Conservation (phyloP, 2,888 invertebrate genomes). For the Hartigia nigra region DNA sequence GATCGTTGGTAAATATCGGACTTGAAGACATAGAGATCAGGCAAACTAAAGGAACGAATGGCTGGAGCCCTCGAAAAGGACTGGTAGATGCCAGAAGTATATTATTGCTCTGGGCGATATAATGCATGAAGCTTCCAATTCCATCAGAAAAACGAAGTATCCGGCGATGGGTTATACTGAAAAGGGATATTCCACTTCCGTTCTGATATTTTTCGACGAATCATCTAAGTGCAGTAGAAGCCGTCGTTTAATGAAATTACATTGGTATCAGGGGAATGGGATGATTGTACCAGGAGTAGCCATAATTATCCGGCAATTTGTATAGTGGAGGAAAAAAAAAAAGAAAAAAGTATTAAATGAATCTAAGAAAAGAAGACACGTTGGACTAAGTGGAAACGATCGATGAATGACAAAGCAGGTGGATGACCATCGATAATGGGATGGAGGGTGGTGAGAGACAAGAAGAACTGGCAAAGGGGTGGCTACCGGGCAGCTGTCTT, state of each 20-base stretch:
- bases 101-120: background rate
- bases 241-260: background rate
- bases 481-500: constrained; percentile 15
- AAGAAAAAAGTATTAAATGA: too few species aligned
- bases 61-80: background rate
- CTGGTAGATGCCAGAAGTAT: background rate
- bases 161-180: too few species aligned
- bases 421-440: background rate
- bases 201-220: too few species aligned
- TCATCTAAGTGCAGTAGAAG: too few species aligned
- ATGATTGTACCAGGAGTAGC: background rate
- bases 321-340: background rate
- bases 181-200: background rate
- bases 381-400: background rate
- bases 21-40: background rate
- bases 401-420: background rate
- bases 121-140: too few species aligned
- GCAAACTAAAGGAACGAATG: too few species aligned
- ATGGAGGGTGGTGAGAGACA: too few species aligned
- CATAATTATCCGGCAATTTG: background rate
- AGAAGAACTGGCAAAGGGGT: background rate
- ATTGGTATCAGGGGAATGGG: background rate
- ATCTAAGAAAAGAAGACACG: background rate
- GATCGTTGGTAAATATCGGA: background rate
- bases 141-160: too few species aligned